Conservation (phyloP, 2,797 vertebrate genomes). For the Xerus rutilus region DNA sequence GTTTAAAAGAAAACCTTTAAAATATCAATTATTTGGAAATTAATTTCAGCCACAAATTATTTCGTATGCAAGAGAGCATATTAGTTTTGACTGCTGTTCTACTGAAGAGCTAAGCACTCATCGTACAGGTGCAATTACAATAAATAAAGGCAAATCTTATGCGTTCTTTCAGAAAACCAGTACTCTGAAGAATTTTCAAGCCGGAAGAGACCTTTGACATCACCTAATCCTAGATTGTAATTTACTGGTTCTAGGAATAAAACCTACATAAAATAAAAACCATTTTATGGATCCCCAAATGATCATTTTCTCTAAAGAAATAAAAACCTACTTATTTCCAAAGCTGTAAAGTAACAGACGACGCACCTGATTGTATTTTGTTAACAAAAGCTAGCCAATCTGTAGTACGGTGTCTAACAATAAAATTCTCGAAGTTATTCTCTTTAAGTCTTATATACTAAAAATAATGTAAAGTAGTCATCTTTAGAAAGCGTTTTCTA, state of each 20-base stretch:
- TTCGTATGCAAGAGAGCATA: background rate
- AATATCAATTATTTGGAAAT: constrained; percentile 81
- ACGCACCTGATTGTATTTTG: constrained; percentile 28
- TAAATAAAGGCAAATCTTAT: background rate
- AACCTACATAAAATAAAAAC: constrained; percentile 65
- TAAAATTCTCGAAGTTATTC: constrained; percentile 37
- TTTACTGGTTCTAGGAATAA: constrained; percentile 61
- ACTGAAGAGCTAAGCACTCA: constrained; percentile 55
- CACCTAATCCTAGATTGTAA: background rate
- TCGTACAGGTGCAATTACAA: constrained; percentile 67
- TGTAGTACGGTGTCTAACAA: constrained; percentile 62
- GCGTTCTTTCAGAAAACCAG: constrained; percentile 70
- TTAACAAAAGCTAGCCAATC: constrained; percentile 55
- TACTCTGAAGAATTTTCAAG: constrained; percentile 48
- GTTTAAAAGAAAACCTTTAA: constrained; percentile 67
- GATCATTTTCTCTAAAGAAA: constrained; percentile 48
- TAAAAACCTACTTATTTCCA: constrained; percentile 49
- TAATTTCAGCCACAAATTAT: constrained; percentile 73
- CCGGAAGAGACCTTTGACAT: constrained; percentile 27
- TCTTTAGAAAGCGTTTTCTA: constrained; percentile 30
- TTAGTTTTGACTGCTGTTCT: constrained; percentile 69
- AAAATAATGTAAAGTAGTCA: constrained; percentile 34
- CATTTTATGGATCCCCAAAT: constrained; percentile 23
- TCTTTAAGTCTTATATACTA: constrained; percentile 23
- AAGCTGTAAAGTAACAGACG: background rate